Percentiles rank a stretch among this genome's conserved stretches.
These are phyloP conservation scores for Dysidea cf. avara DNA, from an alignment of 37 sponge, comb jelly and placozoan species.

Conservation along the genomic window DNA sequence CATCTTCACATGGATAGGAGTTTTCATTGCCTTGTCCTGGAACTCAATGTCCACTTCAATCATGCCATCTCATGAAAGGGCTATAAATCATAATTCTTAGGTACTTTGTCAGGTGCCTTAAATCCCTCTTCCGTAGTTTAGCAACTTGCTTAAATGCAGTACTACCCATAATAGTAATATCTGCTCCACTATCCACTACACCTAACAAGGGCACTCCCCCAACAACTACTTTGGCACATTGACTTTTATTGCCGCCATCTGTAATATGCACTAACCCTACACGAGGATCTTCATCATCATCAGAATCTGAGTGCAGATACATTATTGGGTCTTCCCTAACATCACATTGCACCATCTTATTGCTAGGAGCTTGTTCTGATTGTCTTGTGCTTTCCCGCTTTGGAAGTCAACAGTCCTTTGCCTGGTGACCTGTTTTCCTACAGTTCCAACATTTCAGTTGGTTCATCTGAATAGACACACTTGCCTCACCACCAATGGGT, in stretches of 20 bases:
- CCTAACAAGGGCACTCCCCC: conserved; percentile 13
- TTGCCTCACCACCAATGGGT: neutral
- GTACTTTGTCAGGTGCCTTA: conserved; percentile 2
- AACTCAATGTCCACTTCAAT: conserved; percentile 37
- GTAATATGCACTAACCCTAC: conserved; percentile 17
- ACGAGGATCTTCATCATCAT: neutral
- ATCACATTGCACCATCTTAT: neutral
- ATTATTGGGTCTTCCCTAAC: neutral
- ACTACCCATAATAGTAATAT: conserved; percentile 25
- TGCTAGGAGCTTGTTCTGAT: neutral
- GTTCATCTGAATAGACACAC: neutral
- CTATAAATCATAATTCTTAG: conserved; percentile 20
- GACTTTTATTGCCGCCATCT: conserved; percentile 31
- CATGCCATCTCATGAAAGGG: conserved; percentile 30
- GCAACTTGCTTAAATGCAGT: conserved; percentile 8
- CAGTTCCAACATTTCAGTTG: conserved; percentile 20
- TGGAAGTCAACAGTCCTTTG: conserved; percentile 9
- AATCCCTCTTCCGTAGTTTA: neutral
- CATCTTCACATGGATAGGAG: conserved; percentile 12
- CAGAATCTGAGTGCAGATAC: neutral
- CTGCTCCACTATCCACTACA: conserved; percentile 24
- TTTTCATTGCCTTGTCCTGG: conserved; percentile 1
- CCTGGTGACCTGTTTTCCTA: neutral
- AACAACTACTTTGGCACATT: conserved; percentile 29
- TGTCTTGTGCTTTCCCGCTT: neutral